Evolutionary conservation across 2,113 vertebrate species (phyloP).

Genomic region (Esox niger): DNA sequence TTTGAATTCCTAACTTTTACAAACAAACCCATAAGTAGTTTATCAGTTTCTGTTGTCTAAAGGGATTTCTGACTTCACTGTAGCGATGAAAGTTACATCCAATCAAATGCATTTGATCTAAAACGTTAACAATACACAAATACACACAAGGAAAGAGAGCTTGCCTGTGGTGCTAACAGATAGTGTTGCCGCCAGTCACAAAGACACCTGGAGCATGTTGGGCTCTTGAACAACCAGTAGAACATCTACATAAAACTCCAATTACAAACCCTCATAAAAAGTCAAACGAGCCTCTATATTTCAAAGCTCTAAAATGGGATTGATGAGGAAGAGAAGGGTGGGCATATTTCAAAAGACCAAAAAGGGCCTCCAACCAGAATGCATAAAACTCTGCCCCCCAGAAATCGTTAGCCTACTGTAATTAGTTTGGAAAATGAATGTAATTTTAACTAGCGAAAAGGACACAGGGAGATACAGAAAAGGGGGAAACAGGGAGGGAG

Average conservation of each 20-base stretch:
- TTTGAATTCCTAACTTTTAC: no score
- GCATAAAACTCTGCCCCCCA: conserved; percentile 52
- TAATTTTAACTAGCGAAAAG: conserved; percentile 55
- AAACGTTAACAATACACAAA: no score
- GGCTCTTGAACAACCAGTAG: conserved; percentile 49
- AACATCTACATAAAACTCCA: conserved; percentile 63
- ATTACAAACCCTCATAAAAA: conserved; percentile 63
- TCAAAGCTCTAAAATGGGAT: conserved; percentile 49
- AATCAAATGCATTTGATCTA: no score
- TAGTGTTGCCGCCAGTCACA: conserved; percentile 27
- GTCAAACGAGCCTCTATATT: conserved; percentile 37
- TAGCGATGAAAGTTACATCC: no score
- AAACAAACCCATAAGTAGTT: no score
- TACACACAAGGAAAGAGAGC: no score
- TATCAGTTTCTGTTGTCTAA: no score
- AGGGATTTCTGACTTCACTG: no score
- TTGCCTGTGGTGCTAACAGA: not conserved
- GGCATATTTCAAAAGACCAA: conserved; percentile 55
- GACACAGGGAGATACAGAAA: not conserved
- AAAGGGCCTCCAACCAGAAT: conserved; percentile 43
- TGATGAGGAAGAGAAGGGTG: conserved; percentile 46
- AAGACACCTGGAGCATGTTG: conserved; percentile 54
- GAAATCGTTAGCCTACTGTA: conserved; percentile 55
- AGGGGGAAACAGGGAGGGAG: not conserved
- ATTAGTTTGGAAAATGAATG: conserved; percentile 64